Conservation (phyloP, 2,888 invertebrate genomes). For the Drosophila hamatofila region DNA sequence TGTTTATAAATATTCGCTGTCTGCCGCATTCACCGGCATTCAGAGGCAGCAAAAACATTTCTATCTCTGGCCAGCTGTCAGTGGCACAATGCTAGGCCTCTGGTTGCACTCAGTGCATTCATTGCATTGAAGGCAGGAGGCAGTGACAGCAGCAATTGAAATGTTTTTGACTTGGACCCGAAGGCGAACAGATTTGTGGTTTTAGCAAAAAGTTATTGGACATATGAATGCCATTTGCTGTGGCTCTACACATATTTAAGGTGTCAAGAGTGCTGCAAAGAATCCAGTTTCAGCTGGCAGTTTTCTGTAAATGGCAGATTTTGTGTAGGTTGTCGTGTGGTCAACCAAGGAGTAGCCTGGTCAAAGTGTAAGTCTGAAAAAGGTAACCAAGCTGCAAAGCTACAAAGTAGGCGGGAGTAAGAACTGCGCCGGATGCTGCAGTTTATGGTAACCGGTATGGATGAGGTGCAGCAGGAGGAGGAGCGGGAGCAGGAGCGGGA, state of each 20-base stretch:
- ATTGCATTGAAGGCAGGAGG: neutral
- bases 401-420: neutral
- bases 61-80: neutral
- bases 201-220: slow-evolving; percentile 21
- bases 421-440: neutral
- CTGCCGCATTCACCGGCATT: neutral
- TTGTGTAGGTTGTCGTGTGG: neutral
- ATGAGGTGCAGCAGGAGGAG: neutral
- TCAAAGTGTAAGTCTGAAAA: slow-evolving; percentile 10
- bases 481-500: neutral
- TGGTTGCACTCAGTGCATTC: neutral
- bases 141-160: neutral
- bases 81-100: neutral
- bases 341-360: neutral
- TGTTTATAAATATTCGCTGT: neutral
- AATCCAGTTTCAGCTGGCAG: too few species aligned
- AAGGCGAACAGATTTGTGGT: slow-evolving; percentile 18
- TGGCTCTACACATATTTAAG: neutral
- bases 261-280: neutral
- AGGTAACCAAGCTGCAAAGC: slow-evolving; percentile 5
- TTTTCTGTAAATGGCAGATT: neutral
- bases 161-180: neutral
- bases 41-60: neutral
- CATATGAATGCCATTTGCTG: slow-evolving; percentile 12
- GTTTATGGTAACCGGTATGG: neutral